A percentile compares a stretch with the other conserved stretches of the same genome.
phyloP scores from a whole-genome alignment of 2,113 vertebrate genomes.

The Ramphastos sulfuratus region DNA sequence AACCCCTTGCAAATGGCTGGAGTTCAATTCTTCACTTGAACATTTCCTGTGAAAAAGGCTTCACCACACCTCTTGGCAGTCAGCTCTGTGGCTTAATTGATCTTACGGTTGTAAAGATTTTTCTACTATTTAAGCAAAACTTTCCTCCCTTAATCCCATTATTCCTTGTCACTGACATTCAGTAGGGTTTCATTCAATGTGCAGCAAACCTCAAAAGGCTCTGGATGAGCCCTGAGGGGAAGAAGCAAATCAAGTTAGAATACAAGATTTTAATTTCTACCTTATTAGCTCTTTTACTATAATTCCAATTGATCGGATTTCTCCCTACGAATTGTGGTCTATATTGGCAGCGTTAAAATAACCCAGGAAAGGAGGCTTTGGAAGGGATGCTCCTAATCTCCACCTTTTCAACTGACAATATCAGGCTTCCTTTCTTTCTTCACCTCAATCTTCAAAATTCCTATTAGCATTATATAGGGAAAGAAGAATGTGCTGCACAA shows the following conservation, averaged over 20 bases:
- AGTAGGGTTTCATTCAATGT: constrained; percentile 20
- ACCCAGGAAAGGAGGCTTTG: neutral
- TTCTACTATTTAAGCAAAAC: constrained; percentile 43
- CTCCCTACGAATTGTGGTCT: neutral
- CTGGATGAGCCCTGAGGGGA: neutral
- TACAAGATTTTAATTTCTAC: constrained; percentile 4
- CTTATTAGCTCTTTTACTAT: neutral
- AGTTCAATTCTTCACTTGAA: constrained; percentile 39
- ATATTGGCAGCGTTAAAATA: neutral
- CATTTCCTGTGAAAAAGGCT: constrained; percentile 46
- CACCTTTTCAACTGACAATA: neutral
- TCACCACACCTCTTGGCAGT: constrained; percentile 55
- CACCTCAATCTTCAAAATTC: neutral
- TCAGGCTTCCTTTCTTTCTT: neutral
- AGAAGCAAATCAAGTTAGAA: constrained; percentile 6
- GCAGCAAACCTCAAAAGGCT: constrained; percentile 36
- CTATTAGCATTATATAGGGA: neutral
- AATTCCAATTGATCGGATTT: constrained; percentile 6
- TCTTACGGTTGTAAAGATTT: constrained; percentile 22
- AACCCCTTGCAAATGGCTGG: constrained; percentile 15
- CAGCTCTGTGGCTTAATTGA: neutral
- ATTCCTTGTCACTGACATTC: constrained; percentile 34
- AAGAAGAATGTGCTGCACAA: neutral
- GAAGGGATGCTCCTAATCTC: neutral
- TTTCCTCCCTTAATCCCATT: constrained; percentile 45